Evolutionary conservation across 2,888 invertebrate genomes (phyloP), one percentile per base, ranked within the genome.

Genomic region (Molanna angustata): DNA sequence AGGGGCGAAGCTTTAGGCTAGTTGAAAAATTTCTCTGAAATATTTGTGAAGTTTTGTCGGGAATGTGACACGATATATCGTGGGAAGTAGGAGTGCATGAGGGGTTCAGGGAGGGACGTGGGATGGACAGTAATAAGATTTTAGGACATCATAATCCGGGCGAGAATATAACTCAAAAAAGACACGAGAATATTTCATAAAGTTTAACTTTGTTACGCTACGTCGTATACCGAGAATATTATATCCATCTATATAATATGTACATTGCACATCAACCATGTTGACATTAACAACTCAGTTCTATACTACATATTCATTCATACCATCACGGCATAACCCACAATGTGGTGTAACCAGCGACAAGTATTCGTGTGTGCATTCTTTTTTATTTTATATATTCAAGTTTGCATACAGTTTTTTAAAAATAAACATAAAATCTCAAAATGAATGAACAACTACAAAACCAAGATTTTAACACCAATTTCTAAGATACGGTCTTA

Each of bases 181-280:
- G 52, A 49, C 51, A 52, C 46, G 37, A 31, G 46, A 49, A 56
- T 56, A 56, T 56, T 56, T 56, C 56, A 56, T 49, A 43, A 40
- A 39, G 14, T 18, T 41, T 56, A 56, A 56, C 49, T 44, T 49
- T 41, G 46, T 56, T 56, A 56, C 20, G 37, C 17, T 37, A 3
- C 37, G 33, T 33, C 13, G 4, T 33, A 33, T 33, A 11, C 4
- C 33, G 33, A 14, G 33, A 33, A 6, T 27, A 11, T 7, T 7
- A 6, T 27, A 27, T 7, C 27, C 11, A 11, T 27, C 6, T 27
- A 27, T 27, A 6, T 27, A n/a, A n/a, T n/a, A n/a, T n/a, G n/a
- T n/a, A n/a, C n/a, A n/a, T n/a, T n/a, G 7, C 27, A 27, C 27
- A 27, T 27, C 27, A 27, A 6, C 11, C 6, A 6, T 11, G 27